Percentiles rank a stretch among this genome's conserved stretches.
Conservation (phyloP, 2,888 invertebrate species). For the Tiliacea citrago region DNA sequence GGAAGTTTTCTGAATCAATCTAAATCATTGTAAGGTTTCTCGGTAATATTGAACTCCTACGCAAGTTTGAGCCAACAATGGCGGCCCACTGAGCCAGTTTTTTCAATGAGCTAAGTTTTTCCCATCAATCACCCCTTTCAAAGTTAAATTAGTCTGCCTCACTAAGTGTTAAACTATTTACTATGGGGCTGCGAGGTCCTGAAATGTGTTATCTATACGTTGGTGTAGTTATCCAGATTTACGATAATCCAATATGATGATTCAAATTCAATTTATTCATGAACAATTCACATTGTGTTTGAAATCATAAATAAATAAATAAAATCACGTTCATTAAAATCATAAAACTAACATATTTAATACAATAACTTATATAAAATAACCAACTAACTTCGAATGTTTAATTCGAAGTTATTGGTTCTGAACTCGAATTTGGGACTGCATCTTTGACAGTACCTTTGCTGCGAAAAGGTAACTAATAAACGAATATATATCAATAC, state of each 20-base stretch:
- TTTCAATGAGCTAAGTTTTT: slow-evolving; percentile 62
- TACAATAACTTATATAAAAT: no score
- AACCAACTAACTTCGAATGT: no score
- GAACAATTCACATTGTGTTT: no score
- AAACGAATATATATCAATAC: background rate
- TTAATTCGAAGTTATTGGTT: background rate
- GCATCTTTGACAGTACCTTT: background rate
- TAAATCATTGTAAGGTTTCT: slow-evolving; percentile 52
- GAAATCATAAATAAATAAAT: no score
- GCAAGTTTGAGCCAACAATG: slow-evolving; percentile 51
- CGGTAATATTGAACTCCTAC: slow-evolving; percentile 53
- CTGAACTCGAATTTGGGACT: background rate
- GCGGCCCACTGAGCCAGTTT: slow-evolving; percentile 52
- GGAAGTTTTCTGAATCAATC: slow-evolving; percentile 45
- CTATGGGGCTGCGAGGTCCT: slow-evolving; percentile 33
- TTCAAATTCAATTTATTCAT: no score
- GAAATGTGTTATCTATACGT: slow-evolving; percentile 7
- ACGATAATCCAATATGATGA: slow-evolving; percentile 37
- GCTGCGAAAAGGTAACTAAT: background rate
- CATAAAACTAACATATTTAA: no score
- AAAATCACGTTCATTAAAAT: no score
- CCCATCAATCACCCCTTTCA: slow-evolving; percentile 67
- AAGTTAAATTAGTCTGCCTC: slow-evolving; percentile 66
- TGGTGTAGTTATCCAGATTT: slow-evolving; percentile 14
- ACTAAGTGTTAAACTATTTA: slow-evolving; percentile 65